phyloP scores from a whole-genome alignment of 35 echinoderm and acorn worm genomes.

The Heliocidaris erythrogramma region DNA sequence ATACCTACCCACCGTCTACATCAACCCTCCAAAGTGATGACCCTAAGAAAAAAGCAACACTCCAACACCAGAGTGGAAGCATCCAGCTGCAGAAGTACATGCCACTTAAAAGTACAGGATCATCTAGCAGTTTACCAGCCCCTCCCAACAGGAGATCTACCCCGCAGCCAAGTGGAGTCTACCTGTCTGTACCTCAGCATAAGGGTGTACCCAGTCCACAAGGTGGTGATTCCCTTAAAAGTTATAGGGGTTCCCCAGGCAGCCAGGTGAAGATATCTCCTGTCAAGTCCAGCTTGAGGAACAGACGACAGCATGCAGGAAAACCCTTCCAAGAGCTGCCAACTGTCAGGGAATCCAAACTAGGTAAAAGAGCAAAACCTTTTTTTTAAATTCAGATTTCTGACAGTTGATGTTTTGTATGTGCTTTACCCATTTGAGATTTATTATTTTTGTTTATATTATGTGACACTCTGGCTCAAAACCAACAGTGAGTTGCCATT shows the following conservation, averaged over 20 bases:
- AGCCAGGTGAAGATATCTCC: constrained; percentile 38
- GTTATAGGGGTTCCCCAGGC: constrained; percentile 21
- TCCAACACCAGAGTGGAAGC: neutral
- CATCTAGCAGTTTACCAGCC: neutral
- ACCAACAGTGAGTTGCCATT: neutral
- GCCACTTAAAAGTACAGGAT: constrained; percentile 2
- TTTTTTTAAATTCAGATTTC: neutral
- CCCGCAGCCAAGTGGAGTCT: neutral
- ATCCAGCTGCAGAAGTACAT: constrained; percentile 38
- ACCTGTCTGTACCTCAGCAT: constrained; percentile 9
- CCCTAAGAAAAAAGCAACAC: neutral
- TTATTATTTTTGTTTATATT: no score
- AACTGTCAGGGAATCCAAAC: constrained; percentile 40
- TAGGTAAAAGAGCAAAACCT: neutral
- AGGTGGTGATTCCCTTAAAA: neutral
- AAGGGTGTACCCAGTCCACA: neutral
- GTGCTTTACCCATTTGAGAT: neutral
- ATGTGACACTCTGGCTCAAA: neutral
- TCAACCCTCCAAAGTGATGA: neutral
- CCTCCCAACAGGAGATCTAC: neutral
- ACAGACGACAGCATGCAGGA: neutral
- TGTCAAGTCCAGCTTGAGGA: neutral
- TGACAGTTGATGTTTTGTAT: neutral
- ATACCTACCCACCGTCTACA: neutral
- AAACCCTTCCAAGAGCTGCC: constrained; percentile 28